Evolutionary conservation across 1,140 invertebrate genomes (phyloP).

Genomic region (Pseudomyrmex concolor): DNA sequence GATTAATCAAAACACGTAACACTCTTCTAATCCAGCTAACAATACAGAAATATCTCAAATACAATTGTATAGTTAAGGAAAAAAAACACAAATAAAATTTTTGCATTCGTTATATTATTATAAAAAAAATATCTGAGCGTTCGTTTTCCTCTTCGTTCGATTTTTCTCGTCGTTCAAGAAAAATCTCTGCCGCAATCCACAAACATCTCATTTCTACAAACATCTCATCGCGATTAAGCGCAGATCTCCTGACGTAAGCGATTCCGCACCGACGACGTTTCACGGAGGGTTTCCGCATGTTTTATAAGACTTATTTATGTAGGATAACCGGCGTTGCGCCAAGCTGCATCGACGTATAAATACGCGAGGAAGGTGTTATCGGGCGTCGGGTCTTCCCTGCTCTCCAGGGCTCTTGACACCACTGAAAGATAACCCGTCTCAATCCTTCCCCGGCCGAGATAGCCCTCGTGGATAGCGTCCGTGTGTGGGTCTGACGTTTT

Average conservation of each 20-base stretch:
- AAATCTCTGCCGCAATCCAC: background rate
- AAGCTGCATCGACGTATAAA: constrained; percentile 63
- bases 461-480: constrained; percentile 33
- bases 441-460: constrained; percentile 15
- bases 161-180: too few species aligned
- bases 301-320: constrained; percentile 59
- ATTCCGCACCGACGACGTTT: background rate
- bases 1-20: too few species aligned
- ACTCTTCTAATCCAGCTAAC: too few species aligned
- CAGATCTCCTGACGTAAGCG: background rate
- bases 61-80: too few species aligned
- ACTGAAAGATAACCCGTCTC: constrained; percentile 66
- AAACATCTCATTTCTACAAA: background rate
- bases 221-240: constrained; percentile 15
- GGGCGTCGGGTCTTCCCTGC: constrained; percentile 14
- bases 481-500: constrained; percentile 60
- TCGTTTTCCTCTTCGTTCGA: too few species aligned
- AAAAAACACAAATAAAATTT: too few species aligned
- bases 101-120: too few species aligned
- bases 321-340: constrained; percentile 28
- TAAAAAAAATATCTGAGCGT: too few species aligned
- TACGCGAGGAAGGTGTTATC: constrained; percentile 69
- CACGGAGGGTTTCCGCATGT: background rate
- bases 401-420: constrained; percentile 70
- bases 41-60: too few species aligned